Evolutionary conservation across 2,113 vertebrate species (phyloP), one percentile per base, ranked within the genome.

Genomic region (Pelvicachromis taeniatus): DNA sequence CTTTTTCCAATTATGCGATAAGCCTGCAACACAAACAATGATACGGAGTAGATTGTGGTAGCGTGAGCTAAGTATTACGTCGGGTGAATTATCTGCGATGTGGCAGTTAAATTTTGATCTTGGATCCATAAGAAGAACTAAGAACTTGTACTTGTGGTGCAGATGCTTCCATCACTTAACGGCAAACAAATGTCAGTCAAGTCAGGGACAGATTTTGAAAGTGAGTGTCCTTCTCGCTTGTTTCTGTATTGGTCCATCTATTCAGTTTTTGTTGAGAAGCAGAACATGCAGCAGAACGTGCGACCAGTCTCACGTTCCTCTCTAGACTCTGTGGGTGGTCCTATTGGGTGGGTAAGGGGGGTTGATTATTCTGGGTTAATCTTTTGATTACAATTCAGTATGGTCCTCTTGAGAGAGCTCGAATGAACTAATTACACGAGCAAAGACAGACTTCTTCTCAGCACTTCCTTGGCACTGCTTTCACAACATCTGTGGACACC

Each of bases 361-460:
- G 78, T 77, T 88, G 87, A 91, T 92, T 89, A 91, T 85, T 88
- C 82, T 89, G 56, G 70, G 82, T 80, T 93, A 89, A 94, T 92
- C 88, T 89, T 93, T 92, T 90, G 89, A 93, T 92, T 91, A 89
- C 91, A 87, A 87, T 91, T 94, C 84, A 90, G 83, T 90, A 88
- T 85, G 81, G 68, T 42, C 68, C 84, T 87, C 82, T 84, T 65
- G 59, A 81, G 78, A 91, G 29, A 81, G 14, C 45, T 10, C 78
- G 61, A 88, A 87, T 83, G 4, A 85, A 78, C 19, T 68, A 61
- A 85, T 89, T 53, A 58, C 81, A 61, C 10, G 45, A 86, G 79
- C 35, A 78, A 58, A 84, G 42, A 16, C n/a, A 38, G 23, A 50
- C 63, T 81, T 81, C 53, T 33, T 83, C 23, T 70, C 11, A 13